Evolutionary conservation across 2,797 vertebrate genomes (phyloP), one percentile per base, ranked within the genome.

Genomic region (Sebastes steindachneri): DNA sequence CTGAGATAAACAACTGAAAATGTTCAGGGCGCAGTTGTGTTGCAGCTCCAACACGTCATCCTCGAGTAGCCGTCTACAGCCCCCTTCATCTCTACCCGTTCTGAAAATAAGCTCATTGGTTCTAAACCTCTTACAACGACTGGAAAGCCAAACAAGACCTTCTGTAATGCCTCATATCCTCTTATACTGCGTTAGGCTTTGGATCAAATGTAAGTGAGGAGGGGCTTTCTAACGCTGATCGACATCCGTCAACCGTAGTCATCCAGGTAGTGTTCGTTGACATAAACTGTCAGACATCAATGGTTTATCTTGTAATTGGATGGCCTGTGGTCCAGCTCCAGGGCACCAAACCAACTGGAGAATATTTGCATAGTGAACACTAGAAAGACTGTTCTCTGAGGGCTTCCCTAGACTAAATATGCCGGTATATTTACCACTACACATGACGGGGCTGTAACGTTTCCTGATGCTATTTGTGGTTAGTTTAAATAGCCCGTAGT

Each of bases 81-180:
- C 11, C 11, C 57, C 21, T 77, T 28, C 69, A 31, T 60, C 21
- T 73, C 53, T 2, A 58, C 15, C 4, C 10, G 8, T 14, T 73
- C 29, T 67, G 41, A 88, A 81, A 87, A 75, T 88, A 89, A 94
- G 88, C 88, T 45, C 80, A 88, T 90, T 90, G 74, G 7, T 48
- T 78, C 35, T 89, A 92, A 92, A 90, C 83, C 90, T 90, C 86
- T 92, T 88, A 89, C 51, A 83, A 80, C 2, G 1, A 71, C 55
- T 64, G 68, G 83, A 82, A 91, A 87, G 79, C 48, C 66, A 75
- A 74, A 64, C 25, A 75, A 83, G 53, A 66, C 60, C 73, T 15
- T 35, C 55, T 29, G n/a, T 85, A 87, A 91, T 69, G 51, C 69
- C 48, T 82, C 54, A 58, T 75, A 90, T 92, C 84, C 89, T 75